Conservation (phyloP, 1,140 invertebrate genomes). For the Eurosta solidaginis region DNA sequence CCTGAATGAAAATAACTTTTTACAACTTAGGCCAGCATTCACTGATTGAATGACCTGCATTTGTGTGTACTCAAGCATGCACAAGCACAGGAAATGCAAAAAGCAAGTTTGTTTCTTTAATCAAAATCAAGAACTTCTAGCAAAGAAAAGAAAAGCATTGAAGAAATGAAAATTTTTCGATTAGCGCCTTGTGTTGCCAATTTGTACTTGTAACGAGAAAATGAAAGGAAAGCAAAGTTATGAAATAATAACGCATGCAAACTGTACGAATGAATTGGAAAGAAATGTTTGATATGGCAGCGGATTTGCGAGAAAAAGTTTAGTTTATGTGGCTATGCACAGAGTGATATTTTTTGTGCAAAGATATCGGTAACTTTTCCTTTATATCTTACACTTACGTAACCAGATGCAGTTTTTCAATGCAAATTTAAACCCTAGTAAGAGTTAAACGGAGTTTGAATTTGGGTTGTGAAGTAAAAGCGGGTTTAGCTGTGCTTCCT, state of each 20-base stretch:
- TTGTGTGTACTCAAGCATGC: background rate
- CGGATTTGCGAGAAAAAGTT: background rate
- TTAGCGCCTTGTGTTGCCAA: background rate
- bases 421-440: no score
- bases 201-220: background rate
- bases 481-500: no score
- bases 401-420: no score
- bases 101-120: background rate
- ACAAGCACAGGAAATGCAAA: background rate
- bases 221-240: slow-evolving; percentile 8
- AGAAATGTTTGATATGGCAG: background rate
- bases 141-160: background rate
- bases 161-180: background rate
- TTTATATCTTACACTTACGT: no score
- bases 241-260: background rate
- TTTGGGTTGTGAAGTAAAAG: no score
- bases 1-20: no score
- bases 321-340: background rate
- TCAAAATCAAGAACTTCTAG: background rate
- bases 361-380: no score
- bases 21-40: background rate
- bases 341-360: background rate
- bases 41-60: background rate
- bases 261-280: background rate
- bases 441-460: no score